Evolutionary conservation across 2,888 invertebrate species (phyloP), one percentile per base, ranked within the genome.

Genomic region (Laothoe populi): DNA sequence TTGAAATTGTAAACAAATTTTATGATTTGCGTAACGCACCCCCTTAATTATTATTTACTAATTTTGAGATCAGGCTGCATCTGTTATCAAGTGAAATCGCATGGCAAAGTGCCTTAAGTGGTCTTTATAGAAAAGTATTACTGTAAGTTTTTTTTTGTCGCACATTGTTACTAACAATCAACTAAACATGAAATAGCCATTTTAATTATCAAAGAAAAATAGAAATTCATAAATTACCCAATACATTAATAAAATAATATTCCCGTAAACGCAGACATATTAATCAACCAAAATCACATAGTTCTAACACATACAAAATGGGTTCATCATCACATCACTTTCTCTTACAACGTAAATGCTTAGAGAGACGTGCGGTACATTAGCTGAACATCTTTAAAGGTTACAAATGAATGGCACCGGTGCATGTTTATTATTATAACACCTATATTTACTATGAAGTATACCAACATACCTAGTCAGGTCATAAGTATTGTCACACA

Each of bases 251-350:
- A 49, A 49, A 49, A 23, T n/a, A 7, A 16, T 2, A 31, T 49
- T 26, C 31, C 16, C 49, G n/a, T 5, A 26, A 24, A 59, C 16
- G 10, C 40, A 24, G 13, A 40, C 24, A 26, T 11, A 26, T 48
- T 57, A 31, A 40, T 31, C n/a, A 26, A 42, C 44, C n/a, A 24
- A 58, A 21, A 42, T 57, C 13, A 23, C 11, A 2, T 23, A 21
- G 38, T 57, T 38, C 31, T 62, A 61, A 42, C 59, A 64, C 49
- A 45, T 49, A 42, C 35, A 53, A 53, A 45, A 46, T n/a, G 57
- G 35, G 77, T 38, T 80, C 78, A 75, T 72, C 74, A 80, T 80
- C 75, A 83, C 74, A 81, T 79, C 66, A 77, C 73, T 77, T 77
- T 76, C 65, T 67, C 79, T 80, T 81, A 79, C 4, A 35, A 53